Evolutionary conservation across 1,140 invertebrate species (phyloP).

Genomic region (Leptinotarsa undecemlineata): DNA sequence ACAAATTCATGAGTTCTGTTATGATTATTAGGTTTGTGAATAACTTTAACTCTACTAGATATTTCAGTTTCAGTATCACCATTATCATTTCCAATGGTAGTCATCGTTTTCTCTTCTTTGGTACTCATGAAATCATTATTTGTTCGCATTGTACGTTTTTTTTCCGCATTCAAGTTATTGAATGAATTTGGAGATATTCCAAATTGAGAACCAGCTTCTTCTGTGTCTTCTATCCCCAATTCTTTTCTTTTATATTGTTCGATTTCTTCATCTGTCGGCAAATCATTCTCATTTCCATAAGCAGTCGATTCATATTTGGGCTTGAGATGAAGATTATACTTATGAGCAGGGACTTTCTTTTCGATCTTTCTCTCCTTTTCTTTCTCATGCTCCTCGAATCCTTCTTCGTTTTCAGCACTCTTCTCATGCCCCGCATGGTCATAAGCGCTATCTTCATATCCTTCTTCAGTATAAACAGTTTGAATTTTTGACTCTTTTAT

Average conservation of each 20-base stretch:
- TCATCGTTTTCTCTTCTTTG: constrained; percentile 58
- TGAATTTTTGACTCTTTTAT: constrained; percentile 72
- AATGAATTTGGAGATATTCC: constrained; percentile 5
- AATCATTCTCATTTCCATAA: constrained; percentile 12
- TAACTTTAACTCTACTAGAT: constrained; percentile 43
- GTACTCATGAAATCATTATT: constrained; percentile 47
- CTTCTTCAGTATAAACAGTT: constrained; percentile 76
- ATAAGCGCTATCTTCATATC: constrained; percentile 76
- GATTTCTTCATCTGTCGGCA: constrained; percentile 14
- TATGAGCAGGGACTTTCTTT: constrained; percentile 26
- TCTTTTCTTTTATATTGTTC: constrained; percentile 22
- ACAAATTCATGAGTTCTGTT: constrained; percentile 42
- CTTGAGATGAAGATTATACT: constrained; percentile 21
- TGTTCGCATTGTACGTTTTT: constrained; percentile 23
- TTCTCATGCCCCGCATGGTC: constrained; percentile 75
- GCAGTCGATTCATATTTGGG: constrained; percentile 8
- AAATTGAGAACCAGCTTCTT: constrained; percentile 19
- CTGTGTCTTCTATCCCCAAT: constrained; percentile 16
- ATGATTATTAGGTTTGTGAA: constrained; percentile 40
- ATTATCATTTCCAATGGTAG: constrained; percentile 44
- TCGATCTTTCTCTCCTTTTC: constrained; percentile 30
- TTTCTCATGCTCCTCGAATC: constrained; percentile 43
- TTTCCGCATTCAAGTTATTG: not conserved
- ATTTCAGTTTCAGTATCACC: constrained; percentile 46
- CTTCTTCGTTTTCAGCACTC: constrained; percentile 62